phyloP scores from a whole-genome alignment of 2,888 invertebrate species.

The Tridacna gigas region DNA sequence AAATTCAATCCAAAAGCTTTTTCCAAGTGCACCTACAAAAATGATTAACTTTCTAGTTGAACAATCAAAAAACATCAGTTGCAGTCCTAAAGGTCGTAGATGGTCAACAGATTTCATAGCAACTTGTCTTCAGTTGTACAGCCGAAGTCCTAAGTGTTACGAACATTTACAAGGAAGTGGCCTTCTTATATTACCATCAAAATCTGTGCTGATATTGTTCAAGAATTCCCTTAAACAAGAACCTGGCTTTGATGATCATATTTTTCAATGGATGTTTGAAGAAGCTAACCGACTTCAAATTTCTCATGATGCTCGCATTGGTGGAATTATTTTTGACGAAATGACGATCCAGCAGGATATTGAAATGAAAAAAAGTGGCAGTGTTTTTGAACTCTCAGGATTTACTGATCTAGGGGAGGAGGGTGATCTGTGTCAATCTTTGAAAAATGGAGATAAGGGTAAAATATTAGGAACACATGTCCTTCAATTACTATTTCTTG shows the following conservation, averaged over 20 bases:
- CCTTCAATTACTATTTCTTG: conserved; percentile 51
- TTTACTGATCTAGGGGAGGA: conserved; percentile 46
- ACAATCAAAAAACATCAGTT: conserved; percentile 29
- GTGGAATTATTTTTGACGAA: conserved; percentile 61
- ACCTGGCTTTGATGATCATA: conserved; percentile 40
- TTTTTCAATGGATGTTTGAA: conserved; percentile 60
- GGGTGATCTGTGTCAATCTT: conserved; percentile 8
- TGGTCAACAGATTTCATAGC: conserved; percentile 34
- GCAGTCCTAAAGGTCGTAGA: conserved; percentile 32
- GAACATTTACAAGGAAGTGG: conserved; percentile 18
- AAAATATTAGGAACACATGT: conserved; percentile 49
- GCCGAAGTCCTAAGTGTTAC: conserved; percentile 38
- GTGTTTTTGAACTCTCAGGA: conserved; percentile 50
- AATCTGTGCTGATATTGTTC: conserved; percentile 28
- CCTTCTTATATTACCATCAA: conserved; percentile 36
- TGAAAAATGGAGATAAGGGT: conserved; percentile 17
- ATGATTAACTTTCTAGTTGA: conserved; percentile 30
- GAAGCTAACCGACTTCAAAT: conserved; percentile 49
- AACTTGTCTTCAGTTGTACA: conserved; percentile 31
- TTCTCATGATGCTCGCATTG: conserved; percentile 34
- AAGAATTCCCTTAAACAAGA: conserved; percentile 47
- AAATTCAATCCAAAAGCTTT: conserved; percentile 24
- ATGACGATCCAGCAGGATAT: conserved; percentile 62
- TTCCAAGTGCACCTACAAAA: conserved; percentile 15
- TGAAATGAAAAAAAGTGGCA: conserved; percentile 52